Conservation (phyloP, 1,140 invertebrate species). For the Pristionchus pacificus region DNA sequence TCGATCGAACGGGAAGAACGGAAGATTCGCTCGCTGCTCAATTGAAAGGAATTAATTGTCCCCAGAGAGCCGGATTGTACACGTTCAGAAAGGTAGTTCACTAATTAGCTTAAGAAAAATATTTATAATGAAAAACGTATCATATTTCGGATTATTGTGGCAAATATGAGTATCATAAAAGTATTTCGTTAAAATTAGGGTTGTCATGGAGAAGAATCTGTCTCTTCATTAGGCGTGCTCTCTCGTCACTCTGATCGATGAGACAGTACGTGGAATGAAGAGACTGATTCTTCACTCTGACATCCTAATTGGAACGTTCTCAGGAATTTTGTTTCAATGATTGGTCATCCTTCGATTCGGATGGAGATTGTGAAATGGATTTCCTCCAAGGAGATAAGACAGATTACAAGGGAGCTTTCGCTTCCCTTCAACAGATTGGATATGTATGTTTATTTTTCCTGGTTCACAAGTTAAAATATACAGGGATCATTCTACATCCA, state of each 20-base stretch:
- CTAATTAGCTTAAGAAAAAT: not conserved
- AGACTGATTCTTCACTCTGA: too few relatives aligned
- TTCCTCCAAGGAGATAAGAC: constrained; percentile 46
- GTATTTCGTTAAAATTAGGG: too few relatives aligned
- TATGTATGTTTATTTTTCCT: constrained; percentile 48
- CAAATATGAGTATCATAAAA: too few relatives aligned
- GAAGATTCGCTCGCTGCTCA: constrained; percentile 25
- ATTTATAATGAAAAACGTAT: not conserved
- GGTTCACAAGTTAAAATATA: too few relatives aligned
- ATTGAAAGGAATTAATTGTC: constrained; percentile 51
- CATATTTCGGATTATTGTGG: too few relatives aligned
- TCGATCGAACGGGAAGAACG: constrained; percentile 30
- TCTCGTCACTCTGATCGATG: too few relatives aligned
- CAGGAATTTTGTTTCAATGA: constrained; percentile 57
- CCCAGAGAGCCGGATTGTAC: constrained; percentile 46
- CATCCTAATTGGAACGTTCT: too few relatives aligned
- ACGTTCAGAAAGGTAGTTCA: constrained; percentile 55
- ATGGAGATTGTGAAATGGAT: constrained; percentile 55
- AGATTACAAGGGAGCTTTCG: constrained; percentile 51
- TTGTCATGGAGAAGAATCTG: too few relatives aligned
- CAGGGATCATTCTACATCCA: too few relatives aligned
- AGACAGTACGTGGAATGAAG: too few relatives aligned
- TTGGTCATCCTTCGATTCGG: constrained; percentile 50
- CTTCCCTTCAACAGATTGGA: constrained; percentile 53
- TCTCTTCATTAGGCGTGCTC: too few relatives aligned